These are phyloP conservation scores for Chaetodon auriga DNA, from an alignment of 2,113 vertebrate species.

Conservation along the genomic window DNA sequence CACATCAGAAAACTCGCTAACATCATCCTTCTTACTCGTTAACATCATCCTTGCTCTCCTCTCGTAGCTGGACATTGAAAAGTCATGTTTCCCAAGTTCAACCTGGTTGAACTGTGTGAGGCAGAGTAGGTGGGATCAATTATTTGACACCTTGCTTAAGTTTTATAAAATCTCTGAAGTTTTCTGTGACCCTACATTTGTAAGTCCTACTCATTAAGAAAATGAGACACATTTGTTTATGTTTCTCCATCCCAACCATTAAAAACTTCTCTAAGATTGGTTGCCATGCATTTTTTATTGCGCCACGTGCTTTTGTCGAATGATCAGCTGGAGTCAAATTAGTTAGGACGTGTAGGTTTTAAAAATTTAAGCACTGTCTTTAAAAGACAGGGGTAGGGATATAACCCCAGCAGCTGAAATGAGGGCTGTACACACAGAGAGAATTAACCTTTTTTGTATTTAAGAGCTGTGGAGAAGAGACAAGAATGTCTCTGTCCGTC, in stretches of 20 bases:
- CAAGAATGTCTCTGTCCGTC: conserved; percentile 70
- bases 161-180: conserved; percentile 32
- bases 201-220: conserved; percentile 55
- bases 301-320: conserved; percentile 79
- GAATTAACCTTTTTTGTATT: conserved; percentile 80
- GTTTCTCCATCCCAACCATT: conserved; percentile 30
- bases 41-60: too few relatives aligned
- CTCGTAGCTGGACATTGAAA: too few relatives aligned
- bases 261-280: conserved; percentile 70
- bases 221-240: conserved; percentile 69
- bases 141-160: conserved; percentile 10
- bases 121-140: too few relatives aligned
- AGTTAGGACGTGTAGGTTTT: conserved; percentile 80
- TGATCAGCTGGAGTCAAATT: conserved; percentile 83
- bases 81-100: too few relatives aligned
- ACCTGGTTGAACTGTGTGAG: too few relatives aligned
- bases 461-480: conserved; percentile 64
- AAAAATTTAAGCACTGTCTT: conserved; percentile 84
- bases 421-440: conserved; percentile 67
- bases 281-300: conserved; percentile 82
- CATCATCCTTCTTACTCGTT: too few relatives aligned
- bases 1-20: too few relatives aligned
- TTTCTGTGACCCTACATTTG: conserved; percentile 43
- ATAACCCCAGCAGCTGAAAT: conserved; percentile 73
- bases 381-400: conserved; percentile 73